phyloP scores from a whole-genome alignment of 2,888 invertebrate species.

The Caenorhabditis sp. region DNA sequence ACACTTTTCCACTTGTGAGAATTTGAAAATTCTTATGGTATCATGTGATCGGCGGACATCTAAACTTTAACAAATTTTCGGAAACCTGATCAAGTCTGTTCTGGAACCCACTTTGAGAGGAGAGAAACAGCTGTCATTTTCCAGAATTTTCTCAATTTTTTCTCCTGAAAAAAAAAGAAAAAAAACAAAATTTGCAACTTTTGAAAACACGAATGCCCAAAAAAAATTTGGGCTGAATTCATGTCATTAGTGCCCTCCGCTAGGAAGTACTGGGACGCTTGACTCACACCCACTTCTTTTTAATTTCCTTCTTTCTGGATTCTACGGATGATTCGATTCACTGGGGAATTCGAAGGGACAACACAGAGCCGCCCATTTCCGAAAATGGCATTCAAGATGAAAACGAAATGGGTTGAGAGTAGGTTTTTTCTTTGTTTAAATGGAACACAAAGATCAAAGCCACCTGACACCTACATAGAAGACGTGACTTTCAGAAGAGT shows the following conservation, averaged over 20 bases:
- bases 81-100: slow-evolving; percentile 1
- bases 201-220: slow-evolving; percentile 6
- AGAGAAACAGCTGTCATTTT: neutral
- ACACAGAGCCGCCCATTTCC: slow-evolving; percentile 4
- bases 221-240: slow-evolving; percentile 20
- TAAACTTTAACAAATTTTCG: neutral
- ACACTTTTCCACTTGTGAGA: neutral
- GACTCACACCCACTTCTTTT: slow-evolving; percentile 51
- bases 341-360: slow-evolving; percentile 31
- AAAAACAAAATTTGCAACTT: slow-evolving; percentile 21
- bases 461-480: slow-evolving; percentile 52
- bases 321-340: slow-evolving; percentile 54
- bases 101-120: neutral
- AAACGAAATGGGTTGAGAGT: slow-evolving; percentile 13
- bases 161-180: neutral
- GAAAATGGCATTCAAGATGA: slow-evolving; percentile 10
- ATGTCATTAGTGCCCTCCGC: slow-evolving; percentile 31
- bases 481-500: slow-evolving; percentile 48
- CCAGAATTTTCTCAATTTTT: neutral
- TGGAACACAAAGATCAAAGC: slow-evolving; percentile 26
- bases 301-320: slow-evolving; percentile 30
- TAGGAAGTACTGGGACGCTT: slow-evolving; percentile 18
- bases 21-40: neutral
- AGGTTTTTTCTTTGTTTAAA: slow-evolving; percentile 28
- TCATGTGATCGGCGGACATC: neutral